Conservation (phyloP, 2,797 vertebrate genomes). For the Rhinichthys osculus region DNA sequence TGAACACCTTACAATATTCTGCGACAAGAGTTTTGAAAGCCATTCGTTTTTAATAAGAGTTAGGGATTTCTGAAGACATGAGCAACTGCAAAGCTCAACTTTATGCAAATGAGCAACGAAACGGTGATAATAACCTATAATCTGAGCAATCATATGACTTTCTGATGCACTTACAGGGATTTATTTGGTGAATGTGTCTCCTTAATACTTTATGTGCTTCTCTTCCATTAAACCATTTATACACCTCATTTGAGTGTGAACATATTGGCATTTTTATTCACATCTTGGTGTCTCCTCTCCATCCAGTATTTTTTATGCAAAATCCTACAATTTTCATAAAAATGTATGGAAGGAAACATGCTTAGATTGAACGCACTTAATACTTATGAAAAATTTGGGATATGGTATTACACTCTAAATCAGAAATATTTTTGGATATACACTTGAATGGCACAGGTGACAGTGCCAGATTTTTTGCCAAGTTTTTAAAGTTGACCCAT, state of each 20-base stretch:
- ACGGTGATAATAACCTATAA: neutral
- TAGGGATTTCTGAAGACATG: neutral
- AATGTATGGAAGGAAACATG: neutral
- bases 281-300: neutral
- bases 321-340: neutral
- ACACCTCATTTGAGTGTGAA: neutral
- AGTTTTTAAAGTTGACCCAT: slow-evolving; percentile 9
- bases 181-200: neutral
- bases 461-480: neutral
- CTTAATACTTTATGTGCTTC: neutral
- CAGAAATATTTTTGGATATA: neutral
- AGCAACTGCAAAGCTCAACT: neutral
- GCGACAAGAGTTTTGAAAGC: neutral
- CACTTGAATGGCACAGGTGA: neutral
- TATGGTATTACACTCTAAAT: neutral
- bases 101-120: neutral
- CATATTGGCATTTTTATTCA: neutral
- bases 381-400: neutral
- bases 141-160: neutral
- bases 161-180: neutral
- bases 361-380: neutral
- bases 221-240: neutral
- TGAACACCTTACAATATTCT: neutral
- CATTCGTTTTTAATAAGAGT: neutral
- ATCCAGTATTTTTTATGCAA: neutral